Percentiles rank a stretch among this genome's conserved stretches.
phyloP scores from a whole-genome alignment of 2,797 vertebrate genomes.

The Rhinophrynus dorsalis region DNA sequence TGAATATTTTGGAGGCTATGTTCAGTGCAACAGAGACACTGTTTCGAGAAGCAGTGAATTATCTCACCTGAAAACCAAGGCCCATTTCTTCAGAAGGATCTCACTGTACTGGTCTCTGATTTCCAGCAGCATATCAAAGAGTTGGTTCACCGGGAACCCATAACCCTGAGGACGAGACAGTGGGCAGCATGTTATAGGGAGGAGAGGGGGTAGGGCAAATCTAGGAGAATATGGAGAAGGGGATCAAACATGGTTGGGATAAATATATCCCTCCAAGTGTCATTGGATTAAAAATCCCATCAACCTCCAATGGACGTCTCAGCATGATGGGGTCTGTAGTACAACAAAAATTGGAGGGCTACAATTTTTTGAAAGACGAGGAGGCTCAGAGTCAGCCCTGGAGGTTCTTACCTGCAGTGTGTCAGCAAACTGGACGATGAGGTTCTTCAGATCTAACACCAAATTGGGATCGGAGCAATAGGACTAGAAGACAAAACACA shows the following conservation, averaged over 20 bases:
- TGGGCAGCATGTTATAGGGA: neutral
- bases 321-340: neutral
- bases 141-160: conserved; percentile 90
- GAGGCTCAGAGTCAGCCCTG: neutral
- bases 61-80: conserved; percentile 85
- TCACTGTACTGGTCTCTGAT: conserved; percentile 95
- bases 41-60: no score
- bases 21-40: no score
- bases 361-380: neutral
- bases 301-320: no score
- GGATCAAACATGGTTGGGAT: neutral
- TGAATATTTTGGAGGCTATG: no score
- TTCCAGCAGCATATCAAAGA: conserved; percentile 97
- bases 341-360: neutral
- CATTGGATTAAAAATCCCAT: no score
- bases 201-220: neutral
- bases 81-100: conserved; percentile 92
- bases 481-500: conserved; percentile 70
- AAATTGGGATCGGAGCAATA: conserved; percentile 93
- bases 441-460: conserved; percentile 94
- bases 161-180: conserved; percentile 74
- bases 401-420: conserved; percentile 83
- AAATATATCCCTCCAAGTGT: no score
- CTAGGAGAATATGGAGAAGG: neutral
- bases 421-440: conserved; percentile 94